Percentiles rank a stretch among this genome's conserved stretches.
These are phyloP conservation scores for Tetrax tetrax DNA, from an alignment of 2,113 vertebrate species.

Conservation along the genomic window DNA sequence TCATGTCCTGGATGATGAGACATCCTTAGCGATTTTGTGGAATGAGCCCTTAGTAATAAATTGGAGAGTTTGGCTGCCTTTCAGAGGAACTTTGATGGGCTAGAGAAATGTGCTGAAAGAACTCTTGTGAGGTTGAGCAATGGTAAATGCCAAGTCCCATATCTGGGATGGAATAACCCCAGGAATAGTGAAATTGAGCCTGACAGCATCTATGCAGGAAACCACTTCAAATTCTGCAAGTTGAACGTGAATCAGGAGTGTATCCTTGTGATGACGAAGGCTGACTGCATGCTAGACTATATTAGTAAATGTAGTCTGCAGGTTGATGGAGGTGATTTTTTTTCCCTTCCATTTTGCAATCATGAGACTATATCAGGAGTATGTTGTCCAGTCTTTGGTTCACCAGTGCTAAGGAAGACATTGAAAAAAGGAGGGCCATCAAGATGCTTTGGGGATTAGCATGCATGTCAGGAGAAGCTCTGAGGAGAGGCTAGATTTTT, in stretches of 20 bases:
- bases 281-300: background rate
- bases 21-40: background rate
- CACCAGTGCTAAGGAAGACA: background rate
- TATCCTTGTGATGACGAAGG: background rate
- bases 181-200: background rate
- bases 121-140: background rate
- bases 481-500: background rate
- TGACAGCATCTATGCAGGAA: background rate
- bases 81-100: background rate
- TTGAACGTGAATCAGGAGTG: background rate
- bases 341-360: background rate
- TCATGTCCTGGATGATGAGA: background rate
- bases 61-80: background rate
- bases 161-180: background rate
- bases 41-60: background rate
- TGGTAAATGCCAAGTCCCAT: background rate
- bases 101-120: background rate
- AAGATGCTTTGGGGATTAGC: background rate
- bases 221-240: background rate
- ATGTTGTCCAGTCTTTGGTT: background rate
- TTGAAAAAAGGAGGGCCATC: background rate
- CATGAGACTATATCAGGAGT: background rate
- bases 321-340: background rate
- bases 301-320: background rate
- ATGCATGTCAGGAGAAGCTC: background rate